Evolutionary conservation across 2,113 vertebrate species (phyloP), one percentile per base, ranked within the genome.

Genomic region (Verasper variegatus): DNA sequence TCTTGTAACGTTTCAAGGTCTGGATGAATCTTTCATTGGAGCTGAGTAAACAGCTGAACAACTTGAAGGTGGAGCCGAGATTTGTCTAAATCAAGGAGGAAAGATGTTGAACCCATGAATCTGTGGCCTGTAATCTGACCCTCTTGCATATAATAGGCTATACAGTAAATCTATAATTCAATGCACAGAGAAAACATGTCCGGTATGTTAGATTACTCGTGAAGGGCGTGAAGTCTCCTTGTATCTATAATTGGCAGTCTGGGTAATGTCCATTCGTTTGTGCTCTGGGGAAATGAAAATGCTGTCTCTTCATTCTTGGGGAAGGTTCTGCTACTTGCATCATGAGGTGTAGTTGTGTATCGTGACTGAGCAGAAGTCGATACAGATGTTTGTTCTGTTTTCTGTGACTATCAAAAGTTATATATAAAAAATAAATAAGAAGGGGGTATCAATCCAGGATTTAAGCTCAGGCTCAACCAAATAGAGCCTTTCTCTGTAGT

Each of bases 191-290:
- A 23, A 56, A 57, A 42, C 27, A 47, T 12, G 66, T 17, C 42
- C 20, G 35, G 57, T 63, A 31, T 65, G 78, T 54, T 71, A 9
- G 49, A 55, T 84, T 45, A 12, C 26, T 27, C 1, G 23, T 76
- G 62, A 69, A 84, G 68, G 84, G 56, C 54, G 14, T 13, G 27
- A 56, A 8, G 35, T 10, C 9, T 85, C 81, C 73, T 75, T 72
- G 80, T 89, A 87, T 86, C 69, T 84, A 40, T 40, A 40, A 13
- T 86, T 80, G 80, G 71, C 68, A 27, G 71, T 69, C 69, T 85
- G 88, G 76, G 60, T 81, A 79, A 82, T 76, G 82, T 90, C 82
- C 56, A 21, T 80, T 83, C 76, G 88, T 85, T 68, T 78, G 64
- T 71, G 75, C 42, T 55, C 5, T 31, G 37, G 9, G 4, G 57